phyloP scores from a whole-genome alignment of 2,113 vertebrate genomes.

The Crypturellus undulatus region DNA sequence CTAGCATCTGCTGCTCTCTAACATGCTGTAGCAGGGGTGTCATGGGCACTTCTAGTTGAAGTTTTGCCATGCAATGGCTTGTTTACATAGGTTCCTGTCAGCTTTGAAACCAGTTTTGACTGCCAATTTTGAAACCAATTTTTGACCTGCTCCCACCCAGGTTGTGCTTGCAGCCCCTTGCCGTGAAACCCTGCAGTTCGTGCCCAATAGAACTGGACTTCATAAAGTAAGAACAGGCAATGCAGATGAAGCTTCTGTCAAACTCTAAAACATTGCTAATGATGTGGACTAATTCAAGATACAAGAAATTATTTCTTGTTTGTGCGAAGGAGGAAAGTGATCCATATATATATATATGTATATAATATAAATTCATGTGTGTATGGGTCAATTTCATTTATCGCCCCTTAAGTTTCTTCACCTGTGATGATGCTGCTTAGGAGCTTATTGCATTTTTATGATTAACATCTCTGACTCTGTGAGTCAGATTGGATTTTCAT shows the following conservation, averaged over 20 bases:
- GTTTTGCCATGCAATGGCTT: not conserved
- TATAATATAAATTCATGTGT: not conserved
- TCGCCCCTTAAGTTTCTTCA: conserved; percentile 10
- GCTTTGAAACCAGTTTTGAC: not conserved
- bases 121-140: not conserved
- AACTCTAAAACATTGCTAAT: not conserved
- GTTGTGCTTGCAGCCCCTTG: not conserved
- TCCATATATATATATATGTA: not conserved
- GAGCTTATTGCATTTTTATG: not conserved
- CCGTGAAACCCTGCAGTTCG: not conserved
- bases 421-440: not conserved
- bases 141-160: fast-evolving
- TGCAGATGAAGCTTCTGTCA: not conserved
- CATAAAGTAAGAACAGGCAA: not conserved
- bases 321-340: not conserved
- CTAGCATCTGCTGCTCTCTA: not conserved
- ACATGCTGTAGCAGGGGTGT: not conserved
- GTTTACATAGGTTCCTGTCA: not conserved
- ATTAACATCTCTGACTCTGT: not conserved
- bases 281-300: not conserved
- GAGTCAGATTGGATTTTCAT: not conserved
- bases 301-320: not conserved
- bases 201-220: not conserved
- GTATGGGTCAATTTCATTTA: not conserved
- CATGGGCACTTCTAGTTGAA: not conserved